These are phyloP conservation scores for Sprattus sprattus DNA, from an alignment of 2,113 vertebrate genomes.

Conservation along the genomic window DNA sequence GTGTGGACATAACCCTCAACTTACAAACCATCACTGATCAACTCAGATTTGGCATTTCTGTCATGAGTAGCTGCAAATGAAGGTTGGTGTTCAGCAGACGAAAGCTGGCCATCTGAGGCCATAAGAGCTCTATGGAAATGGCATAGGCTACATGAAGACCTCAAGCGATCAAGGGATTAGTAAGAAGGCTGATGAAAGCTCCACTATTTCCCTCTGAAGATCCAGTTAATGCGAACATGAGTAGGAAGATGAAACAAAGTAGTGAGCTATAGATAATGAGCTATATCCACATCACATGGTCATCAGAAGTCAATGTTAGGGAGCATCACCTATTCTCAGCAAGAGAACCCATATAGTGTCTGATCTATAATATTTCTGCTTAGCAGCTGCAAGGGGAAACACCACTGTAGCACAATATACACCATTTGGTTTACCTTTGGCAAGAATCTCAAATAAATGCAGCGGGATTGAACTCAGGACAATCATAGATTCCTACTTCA, in stretches of 20 bases:
- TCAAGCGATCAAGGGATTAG: too few species aligned
- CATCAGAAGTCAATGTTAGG: background rate
- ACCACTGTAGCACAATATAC: too few species aligned
- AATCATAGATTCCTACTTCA: too few species aligned
- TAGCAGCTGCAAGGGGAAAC: background rate
- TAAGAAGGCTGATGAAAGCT: too few species aligned
- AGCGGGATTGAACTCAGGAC: too few species aligned
- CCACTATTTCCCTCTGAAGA: background rate
- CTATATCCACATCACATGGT: background rate
- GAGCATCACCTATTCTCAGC: background rate
- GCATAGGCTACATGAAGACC: background rate
- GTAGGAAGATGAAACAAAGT: background rate
- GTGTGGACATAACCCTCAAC: background rate
- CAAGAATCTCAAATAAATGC: too few species aligned
- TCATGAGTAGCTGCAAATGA: background rate
- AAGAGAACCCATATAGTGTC: background rate
- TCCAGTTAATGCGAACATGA: background rate
- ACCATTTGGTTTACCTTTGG: too few species aligned
- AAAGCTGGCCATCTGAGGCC: background rate
- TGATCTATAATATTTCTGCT: background rate
- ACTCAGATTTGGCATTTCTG: background rate
- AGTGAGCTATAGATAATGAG: background rate
- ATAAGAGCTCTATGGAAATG: background rate
- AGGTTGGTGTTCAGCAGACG: background rate
- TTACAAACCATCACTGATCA: background rate